Percentiles rank a stretch among this genome's conserved stretches.
These are phyloP conservation scores for Phrynocephalus vlangalii DNA, from an alignment of 2,797 vertebrate species.

Conservation along the genomic window DNA sequence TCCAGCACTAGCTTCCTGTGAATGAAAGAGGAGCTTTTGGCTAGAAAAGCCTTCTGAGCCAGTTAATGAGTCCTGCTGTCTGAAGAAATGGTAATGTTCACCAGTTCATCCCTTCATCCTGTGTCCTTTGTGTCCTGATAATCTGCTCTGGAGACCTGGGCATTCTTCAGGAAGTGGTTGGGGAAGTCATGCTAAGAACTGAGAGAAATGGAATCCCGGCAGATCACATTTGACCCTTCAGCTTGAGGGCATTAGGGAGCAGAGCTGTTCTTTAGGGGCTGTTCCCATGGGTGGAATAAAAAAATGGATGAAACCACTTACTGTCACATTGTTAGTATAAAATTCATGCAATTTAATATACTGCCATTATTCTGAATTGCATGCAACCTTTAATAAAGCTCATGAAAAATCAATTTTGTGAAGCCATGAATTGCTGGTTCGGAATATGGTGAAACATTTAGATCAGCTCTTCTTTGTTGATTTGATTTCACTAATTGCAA, in stretches of 20 bases:
- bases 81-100: neutral
- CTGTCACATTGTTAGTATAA: constrained; percentile 3
- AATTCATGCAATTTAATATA: neutral
- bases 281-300: neutral
- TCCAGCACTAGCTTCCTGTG: no score
- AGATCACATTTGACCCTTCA: neutral
- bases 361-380: neutral
- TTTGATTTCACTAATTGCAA: constrained; percentile 53
- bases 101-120: neutral
- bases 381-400: neutral
- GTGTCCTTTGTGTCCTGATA: neutral
- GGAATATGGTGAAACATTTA: constrained; percentile 14
- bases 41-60: neutral
- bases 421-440: constrained; percentile 26
- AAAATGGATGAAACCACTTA: neutral
- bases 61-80: neutral
- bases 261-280: no score
- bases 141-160: neutral
- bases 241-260: neutral
- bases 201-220: neutral
- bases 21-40: neutral
- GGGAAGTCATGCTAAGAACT: neutral
- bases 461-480: constrained; percentile 25
- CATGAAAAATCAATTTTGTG: constrained; percentile 11
- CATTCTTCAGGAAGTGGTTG: neutral